These are phyloP conservation scores for Hyperoplus immaculatus DNA, from an alignment of 2,797 vertebrate species.

Conservation along the genomic window DNA sequence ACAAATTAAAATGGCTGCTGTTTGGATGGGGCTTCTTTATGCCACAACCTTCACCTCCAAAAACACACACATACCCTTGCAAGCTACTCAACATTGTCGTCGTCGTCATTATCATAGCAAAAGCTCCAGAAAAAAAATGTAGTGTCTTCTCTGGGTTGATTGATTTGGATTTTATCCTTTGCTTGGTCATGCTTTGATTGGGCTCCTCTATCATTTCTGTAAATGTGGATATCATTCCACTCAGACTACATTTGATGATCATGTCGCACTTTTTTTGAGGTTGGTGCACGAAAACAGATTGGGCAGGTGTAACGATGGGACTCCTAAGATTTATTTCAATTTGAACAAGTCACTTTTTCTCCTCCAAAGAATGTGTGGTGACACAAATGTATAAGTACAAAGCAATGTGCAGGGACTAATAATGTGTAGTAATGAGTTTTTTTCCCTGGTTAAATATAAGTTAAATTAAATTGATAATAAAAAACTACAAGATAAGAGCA, in stretches of 20 bases:
- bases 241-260: neutral
- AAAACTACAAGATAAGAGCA: neutral
- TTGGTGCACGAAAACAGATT: neutral
- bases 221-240: neutral
- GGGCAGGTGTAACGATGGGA: neutral
- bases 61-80: constrained; percentile 19
- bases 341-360: neutral
- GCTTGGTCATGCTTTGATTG: neutral
- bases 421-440: neutral
- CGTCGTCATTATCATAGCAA: neutral
- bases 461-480: neutral
- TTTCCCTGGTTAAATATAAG: too few species aligned
- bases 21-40: constrained; percentile 71
- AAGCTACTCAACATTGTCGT: neutral
- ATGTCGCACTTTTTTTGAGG: neutral
- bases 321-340: neutral
- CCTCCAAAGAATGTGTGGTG: neutral
- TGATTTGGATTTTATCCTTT: neutral
- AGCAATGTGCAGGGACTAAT: neutral
- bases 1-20: constrained; percentile 82
- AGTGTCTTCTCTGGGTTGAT: neutral
- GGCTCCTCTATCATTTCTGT: neutral
- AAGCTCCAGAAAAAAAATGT: neutral
- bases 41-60: constrained; percentile 70
- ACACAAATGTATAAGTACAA: neutral